A percentile compares a stretch with the other conserved stretches of the same genome.
Evolutionary conservation across 2,797 vertebrate genomes (phyloP).

Genomic region (Sandelia bainsii): DNA sequence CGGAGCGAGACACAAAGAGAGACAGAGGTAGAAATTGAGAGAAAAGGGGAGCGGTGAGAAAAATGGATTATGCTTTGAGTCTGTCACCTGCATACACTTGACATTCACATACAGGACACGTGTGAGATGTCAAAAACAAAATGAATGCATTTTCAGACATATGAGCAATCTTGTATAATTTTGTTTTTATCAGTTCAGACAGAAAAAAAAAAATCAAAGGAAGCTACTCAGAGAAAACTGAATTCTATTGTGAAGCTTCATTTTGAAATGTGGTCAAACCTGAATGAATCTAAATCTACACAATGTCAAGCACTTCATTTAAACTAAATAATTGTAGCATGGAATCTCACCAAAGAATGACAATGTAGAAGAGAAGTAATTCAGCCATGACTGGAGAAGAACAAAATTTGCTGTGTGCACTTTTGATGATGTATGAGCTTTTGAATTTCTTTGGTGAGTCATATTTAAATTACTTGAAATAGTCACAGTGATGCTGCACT

Average conservation of each 20-base stretch:
- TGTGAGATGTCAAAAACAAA: conserved; percentile 53
- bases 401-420: conserved; percentile 61
- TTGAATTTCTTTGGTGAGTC: conserved; percentile 73
- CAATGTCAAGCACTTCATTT: conserved; percentile 39
- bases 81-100: conserved; percentile 67
- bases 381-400: conserved; percentile 66
- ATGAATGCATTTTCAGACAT: conserved; percentile 42
- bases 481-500: conserved; percentile 54
- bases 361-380: conserved; percentile 56
- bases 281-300: conserved; percentile 45
- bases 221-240: conserved; percentile 50
- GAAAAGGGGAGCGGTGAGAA: conserved; percentile 23
- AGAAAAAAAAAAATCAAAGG: conserved; percentile 40
- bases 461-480: conserved; percentile 74
- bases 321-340: conserved; percentile 56
- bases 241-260: conserved; percentile 47
- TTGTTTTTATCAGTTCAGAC: conserved; percentile 47
- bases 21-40: conserved; percentile 53
- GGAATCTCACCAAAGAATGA: conserved; percentile 34
- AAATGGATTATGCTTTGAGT: conserved; percentile 45
- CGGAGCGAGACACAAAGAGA: conserved; percentile 73
- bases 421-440: conserved; percentile 66
- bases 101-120: conserved; percentile 37
- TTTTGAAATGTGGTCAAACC: conserved; percentile 57
- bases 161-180: conserved; percentile 62